Evolutionary conservation across 2,888 invertebrate genomes (phyloP), one percentile per base, ranked within the genome.

Genomic region (Acleris literana): DNA sequence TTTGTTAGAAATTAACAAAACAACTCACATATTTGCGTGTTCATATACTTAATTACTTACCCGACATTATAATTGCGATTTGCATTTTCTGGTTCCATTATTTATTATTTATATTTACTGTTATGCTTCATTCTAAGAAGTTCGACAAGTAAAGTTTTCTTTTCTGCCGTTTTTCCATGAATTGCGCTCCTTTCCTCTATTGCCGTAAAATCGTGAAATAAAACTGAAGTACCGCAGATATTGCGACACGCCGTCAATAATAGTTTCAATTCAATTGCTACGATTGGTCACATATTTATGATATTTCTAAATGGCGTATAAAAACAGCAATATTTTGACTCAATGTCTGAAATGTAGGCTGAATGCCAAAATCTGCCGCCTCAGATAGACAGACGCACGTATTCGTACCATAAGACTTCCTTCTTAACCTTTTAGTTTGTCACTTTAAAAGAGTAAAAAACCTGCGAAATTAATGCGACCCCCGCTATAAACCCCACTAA

Each of bases 141-240:
- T 43, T 43, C 43, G 16, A 43, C 13, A 43, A 43, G 16, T 16
- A 3, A 46, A 17, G 5, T n/a, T 46, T 17, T 6, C 2, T 46
- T n/a, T 7, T 46, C 5, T n/a, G 6, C n/a, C 6, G 7, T 17
- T n/a, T n/a, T 46, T n/a, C 16, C 16, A 59, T 44, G 33, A 39
- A 59, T 59, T 55, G 33, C 33, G 48, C 13, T 48, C 25, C 17
- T 17, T 29, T 29, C 18, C 52, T 60, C 52, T 43, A 43, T 52
- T 52, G 20, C 49, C 17, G 22, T 60, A 52, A 43, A 60, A 60
- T 17, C 46, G 20, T 57, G n/a, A 57, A 57, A 57, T 29, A 57
- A 48, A 46, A 48, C 46, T 57, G 11, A 25, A 18, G 29, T 57
- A n/a, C 6, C 11, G 57, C 16, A 46, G 17, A 57, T 17, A 57